Evolutionary conservation across 2,797 vertebrate genomes (phyloP).

Genomic region (Falco columbarius): DNA sequence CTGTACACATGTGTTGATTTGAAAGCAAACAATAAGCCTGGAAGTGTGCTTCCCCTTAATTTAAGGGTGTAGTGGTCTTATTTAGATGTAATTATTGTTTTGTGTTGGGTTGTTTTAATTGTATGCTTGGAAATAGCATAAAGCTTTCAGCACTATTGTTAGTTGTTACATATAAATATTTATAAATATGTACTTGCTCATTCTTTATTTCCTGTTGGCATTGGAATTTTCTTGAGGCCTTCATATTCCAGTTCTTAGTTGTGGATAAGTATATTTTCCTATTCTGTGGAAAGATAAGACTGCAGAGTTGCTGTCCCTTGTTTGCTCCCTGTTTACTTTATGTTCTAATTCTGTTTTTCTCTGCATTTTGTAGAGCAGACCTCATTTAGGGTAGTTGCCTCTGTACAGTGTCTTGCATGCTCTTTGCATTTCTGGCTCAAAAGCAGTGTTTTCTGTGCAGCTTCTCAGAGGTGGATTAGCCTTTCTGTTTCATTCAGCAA

Average conservation of each 20-base stretch:
- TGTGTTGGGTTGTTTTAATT: neutral
- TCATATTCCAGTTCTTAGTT: neutral
- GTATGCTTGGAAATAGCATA: neutral
- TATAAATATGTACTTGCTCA: neutral
- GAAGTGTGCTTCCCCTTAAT: neutral
- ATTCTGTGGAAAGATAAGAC: neutral
- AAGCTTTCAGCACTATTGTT: neutral
- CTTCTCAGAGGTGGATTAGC: neutral
- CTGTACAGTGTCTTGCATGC: neutral
- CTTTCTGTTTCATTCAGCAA: neutral
- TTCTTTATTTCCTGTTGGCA: neutral
- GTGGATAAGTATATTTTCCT: neutral
- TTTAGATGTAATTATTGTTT: conserved; percentile 9
- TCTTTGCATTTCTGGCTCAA: neutral
- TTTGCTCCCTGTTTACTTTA: neutral
- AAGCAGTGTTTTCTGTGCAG: neutral
- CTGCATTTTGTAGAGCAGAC: neutral
- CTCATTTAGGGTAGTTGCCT: neutral
- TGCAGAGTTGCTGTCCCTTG: neutral
- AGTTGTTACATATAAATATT: neutral
- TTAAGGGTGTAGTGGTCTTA: conserved; percentile 1
- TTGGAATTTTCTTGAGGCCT: neutral
- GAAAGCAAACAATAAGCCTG: neutral
- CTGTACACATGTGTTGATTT: neutral
- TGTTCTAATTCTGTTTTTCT: neutral